These are phyloP conservation scores for Salarias fasciatus DNA, from an alignment of 2,797 vertebrate genomes.

Conservation along the genomic window DNA sequence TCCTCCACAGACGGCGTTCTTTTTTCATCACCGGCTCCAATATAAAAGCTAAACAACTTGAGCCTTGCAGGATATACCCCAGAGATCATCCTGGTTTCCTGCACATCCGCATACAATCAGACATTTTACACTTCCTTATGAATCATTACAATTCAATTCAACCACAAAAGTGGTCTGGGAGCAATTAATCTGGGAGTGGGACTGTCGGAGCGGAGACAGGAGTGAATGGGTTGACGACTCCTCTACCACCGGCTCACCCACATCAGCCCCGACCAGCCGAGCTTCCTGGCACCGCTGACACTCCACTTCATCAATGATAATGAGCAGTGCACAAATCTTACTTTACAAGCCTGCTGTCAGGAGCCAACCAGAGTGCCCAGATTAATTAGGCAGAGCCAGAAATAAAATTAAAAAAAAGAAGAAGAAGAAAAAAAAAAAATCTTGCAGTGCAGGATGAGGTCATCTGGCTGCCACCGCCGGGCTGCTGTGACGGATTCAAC, in stretches of 20 bases:
- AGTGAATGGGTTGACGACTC: constrained; percentile 73
- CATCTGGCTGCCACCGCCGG: constrained; percentile 50
- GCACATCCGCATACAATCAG: constrained; percentile 59
- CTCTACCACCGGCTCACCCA: constrained; percentile 71
- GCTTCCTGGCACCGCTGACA: constrained; percentile 73
- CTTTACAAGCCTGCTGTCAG: constrained; percentile 81
- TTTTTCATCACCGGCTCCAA: constrained; percentile 13
- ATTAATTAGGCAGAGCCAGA: constrained; percentile 80
- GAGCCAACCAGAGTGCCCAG: constrained; percentile 72
- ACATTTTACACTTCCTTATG: constrained; percentile 73
- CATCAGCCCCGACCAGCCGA: constrained; percentile 68
- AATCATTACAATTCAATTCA: constrained; percentile 77
- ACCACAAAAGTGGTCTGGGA: constrained; percentile 73
- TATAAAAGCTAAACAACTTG: constrained; percentile 41
- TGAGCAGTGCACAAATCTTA: constrained; percentile 80
- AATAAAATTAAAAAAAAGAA: constrained; percentile 62
- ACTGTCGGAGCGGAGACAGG: constrained; percentile 62
- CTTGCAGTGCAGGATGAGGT: constrained; percentile 65
- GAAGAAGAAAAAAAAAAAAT: constrained; percentile 30
- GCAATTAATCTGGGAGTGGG: constrained; percentile 74
- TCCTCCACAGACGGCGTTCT: constrained; percentile 10
- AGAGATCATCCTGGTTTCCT: constrained; percentile 41
- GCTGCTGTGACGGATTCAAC: constrained; percentile 58
- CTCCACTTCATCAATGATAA: constrained; percentile 82
- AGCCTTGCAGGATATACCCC: constrained; percentile 41